These are phyloP conservation scores for Dryoscopus gambensis DNA, from an alignment of 2,113 vertebrate species.

Conservation along the genomic window DNA sequence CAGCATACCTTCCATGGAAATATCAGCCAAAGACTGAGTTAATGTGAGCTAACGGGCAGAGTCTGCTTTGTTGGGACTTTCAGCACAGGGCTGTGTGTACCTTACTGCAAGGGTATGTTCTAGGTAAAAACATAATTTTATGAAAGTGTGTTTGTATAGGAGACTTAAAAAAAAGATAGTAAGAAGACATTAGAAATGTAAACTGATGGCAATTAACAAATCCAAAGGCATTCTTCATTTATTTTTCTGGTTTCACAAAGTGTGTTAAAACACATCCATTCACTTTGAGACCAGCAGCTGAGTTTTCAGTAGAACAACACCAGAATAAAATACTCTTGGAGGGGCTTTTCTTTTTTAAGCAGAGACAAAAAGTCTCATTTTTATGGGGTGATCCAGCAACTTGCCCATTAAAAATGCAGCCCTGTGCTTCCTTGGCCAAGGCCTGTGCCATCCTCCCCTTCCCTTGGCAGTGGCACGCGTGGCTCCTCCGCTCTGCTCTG, in stretches of 20 bases:
- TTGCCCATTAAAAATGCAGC: neutral
- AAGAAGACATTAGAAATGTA: neutral
- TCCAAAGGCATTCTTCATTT: neutral
- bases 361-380: neutral
- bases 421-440: neutral
- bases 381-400: neutral
- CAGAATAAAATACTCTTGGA: neutral
- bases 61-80: neutral
- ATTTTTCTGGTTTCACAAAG: neutral
- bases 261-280: neutral
- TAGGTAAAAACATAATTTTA: neutral
- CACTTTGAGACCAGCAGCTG: neutral
- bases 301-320: neutral
- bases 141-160: neutral
- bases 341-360: neutral
- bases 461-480: neutral
- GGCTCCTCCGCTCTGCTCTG: neutral
- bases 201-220: neutral
- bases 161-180: neutral
- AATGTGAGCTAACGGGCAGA: neutral
- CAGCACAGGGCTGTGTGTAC: neutral
- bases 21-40: conserved; percentile 25
- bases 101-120: neutral
- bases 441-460: neutral
- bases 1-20: conserved; percentile 42